These are phyloP conservation scores for Penaeus indicus DNA, from an alignment of 1,140 invertebrate genomes.

Conservation along the genomic window DNA sequence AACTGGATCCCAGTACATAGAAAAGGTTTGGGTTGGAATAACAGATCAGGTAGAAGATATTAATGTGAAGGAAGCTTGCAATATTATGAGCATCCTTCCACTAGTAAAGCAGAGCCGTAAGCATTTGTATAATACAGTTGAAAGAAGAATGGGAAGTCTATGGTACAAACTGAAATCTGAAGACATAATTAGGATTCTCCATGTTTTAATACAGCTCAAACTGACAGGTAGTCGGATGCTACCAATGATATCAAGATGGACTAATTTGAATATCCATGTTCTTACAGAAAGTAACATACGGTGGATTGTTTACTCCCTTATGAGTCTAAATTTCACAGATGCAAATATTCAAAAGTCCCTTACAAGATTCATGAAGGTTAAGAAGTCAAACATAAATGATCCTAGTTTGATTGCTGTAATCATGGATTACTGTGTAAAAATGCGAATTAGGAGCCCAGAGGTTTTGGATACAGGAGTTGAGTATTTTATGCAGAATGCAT, in stretches of 20 bases:
- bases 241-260: constrained; percentile 75
- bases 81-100: constrained; percentile 75
- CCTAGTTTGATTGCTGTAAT: constrained; percentile 75
- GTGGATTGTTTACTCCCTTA: constrained; percentile 76
- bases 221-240: constrained; percentile 71
- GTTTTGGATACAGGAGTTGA: constrained; percentile 76
- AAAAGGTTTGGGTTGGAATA: constrained; percentile 81
- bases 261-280: constrained; percentile 76
- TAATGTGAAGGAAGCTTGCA: constrained; percentile 74
- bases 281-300: constrained; percentile 76
- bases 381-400: constrained; percentile 72
- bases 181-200: constrained; percentile 76
- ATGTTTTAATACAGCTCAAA: constrained; percentile 69
- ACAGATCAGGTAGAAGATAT: constrained; percentile 75
- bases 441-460: constrained; percentile 74
- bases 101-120: constrained; percentile 76
- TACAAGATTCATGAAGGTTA: constrained; percentile 76
- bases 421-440: constrained; percentile 77
- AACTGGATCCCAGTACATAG: constrained; percentile 71
- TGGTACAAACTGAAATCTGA: constrained; percentile 75
- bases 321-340: constrained; percentile 74
- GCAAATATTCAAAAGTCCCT: constrained; percentile 75
- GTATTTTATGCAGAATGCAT: constrained; percentile 75
- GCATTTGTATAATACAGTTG: constrained; percentile 76
- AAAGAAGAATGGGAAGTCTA: constrained; percentile 74